Conservation (phyloP, 1,140 invertebrate species). For the Brachionus rubens region DNA sequence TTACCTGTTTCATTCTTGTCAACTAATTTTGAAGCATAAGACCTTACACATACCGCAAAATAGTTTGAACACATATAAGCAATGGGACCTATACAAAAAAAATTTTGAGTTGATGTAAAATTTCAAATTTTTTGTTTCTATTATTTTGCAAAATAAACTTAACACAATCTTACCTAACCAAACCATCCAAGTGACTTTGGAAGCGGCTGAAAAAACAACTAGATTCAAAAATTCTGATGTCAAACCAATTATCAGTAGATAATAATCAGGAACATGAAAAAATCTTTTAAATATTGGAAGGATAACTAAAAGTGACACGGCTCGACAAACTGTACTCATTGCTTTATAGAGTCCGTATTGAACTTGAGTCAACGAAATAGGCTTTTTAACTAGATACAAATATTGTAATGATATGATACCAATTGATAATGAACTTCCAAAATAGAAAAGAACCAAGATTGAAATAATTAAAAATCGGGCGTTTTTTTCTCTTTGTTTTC, state of each 20-base stretch:
- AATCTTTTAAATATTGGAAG: conserved; percentile 15
- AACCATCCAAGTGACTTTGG: not conserved
- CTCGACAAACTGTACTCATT: conserved; percentile 14
- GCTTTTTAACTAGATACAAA: conserved; percentile 37
- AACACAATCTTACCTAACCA: conserved; percentile 7
- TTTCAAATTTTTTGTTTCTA: not conserved
- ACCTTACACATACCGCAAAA: conserved; percentile 33
- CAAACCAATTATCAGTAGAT: conserved; percentile 18
- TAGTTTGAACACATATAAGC: conserved; percentile 42
- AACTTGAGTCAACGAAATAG: conserved; percentile 37
- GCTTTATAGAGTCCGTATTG: conserved; percentile 34
- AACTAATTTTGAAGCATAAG: conserved; percentile 37
- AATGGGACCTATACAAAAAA: conserved; percentile 23
- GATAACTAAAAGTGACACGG: conserved; percentile 6
- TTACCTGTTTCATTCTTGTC: conserved; percentile 42
- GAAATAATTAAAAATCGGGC: conserved; percentile 10
- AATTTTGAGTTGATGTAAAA: not conserved
- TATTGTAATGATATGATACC: conserved; percentile 44
- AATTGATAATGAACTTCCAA: conserved; percentile 15
- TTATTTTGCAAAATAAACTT: not conserved
- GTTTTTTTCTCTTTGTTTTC: conserved; percentile 21
- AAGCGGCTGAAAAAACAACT: conserved; percentile 22
- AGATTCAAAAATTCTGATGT: conserved; percentile 44
- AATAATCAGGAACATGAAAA: conserved; percentile 27
- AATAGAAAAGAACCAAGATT: conserved; percentile 19